Base-by-base conservation (phyloP, 2,113 vertebrate genomes). In the Mesocricetus auratus region DNA sequence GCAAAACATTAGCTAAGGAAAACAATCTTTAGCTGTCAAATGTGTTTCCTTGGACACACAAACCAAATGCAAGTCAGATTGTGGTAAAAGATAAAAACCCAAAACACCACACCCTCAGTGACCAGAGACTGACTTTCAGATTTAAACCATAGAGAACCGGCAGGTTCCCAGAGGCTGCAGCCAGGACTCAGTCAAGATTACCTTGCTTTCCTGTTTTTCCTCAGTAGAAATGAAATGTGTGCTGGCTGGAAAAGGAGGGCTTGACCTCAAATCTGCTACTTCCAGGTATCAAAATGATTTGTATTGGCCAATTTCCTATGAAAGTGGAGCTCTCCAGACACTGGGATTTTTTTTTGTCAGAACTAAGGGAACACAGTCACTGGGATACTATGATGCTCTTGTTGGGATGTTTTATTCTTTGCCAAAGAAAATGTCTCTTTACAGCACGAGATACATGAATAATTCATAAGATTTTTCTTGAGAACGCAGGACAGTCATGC, bases 201-300 rank as follows among this genome's bases (percentile, higher is more conserved):
- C 50, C 19, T 60, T 66, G 77, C 22, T 7, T 90, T 87, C 62
- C 10, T 79, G 1, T 64, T 81, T 66, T 13, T 4, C 86, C 69
- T 88, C 58, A 64, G 62, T 13, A 45, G 89, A 92, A 68, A 88
- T 74, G 29, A 90, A 93, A 33, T 92, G n/a, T 71, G 58, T 81
- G 15, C 77, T 94, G 56, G 15, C 12, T 78, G 26, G 10, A 86
- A 85, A 88, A 92, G 89, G 71, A 90, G 58, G 50, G 11, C 85
- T 93, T 88, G 90, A 90, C 69, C 79, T 93, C n/a, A 47, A 74
- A 88, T 75, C 58, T 60, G 56, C 78, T 66, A 89, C 69, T 93
- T 89, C 29, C 73, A 91, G 82, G 86, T 86, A 60, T 45, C 7
- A 2, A 71, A 83, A 89, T 89, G 33, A 56, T 78, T 71, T 74